phyloP scores from a whole-genome alignment of 2,113 vertebrate species.

The Phyllostomus discolor region DNA sequence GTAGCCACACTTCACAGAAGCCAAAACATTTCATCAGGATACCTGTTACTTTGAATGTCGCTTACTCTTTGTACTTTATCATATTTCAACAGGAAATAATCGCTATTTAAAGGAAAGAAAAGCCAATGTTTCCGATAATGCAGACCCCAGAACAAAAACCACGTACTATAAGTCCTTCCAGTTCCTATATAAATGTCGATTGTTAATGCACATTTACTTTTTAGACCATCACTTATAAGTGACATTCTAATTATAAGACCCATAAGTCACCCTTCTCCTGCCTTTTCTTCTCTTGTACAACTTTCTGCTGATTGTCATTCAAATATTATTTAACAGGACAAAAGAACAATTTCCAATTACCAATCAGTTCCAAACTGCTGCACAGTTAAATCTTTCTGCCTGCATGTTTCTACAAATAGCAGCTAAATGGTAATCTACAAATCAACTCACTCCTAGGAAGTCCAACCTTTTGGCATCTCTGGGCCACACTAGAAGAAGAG shows the following conservation, averaged over 20 bases:
- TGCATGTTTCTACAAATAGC: slow-evolving; percentile 19
- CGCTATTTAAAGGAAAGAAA: slow-evolving; percentile 12
- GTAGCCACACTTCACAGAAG: not conserved
- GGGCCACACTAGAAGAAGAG: no score
- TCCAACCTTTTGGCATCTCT: no score
- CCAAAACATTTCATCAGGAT: not conserved
- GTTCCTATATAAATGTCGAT: not conserved
- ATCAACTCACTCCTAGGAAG: not conserved
- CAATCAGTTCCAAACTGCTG: slow-evolving; percentile 37
- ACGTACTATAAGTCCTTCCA: not conserved
- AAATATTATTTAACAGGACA: slow-evolving; percentile 54
- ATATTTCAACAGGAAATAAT: slow-evolving; percentile 2
- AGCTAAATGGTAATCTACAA: slow-evolving; percentile 21
- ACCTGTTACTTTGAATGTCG: not conserved
- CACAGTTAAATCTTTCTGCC: not conserved
- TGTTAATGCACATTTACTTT: slow-evolving; percentile 5
- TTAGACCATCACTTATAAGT: slow-evolving; percentile 39
- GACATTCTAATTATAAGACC: slow-evolving; percentile 53
- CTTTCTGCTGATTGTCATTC: slow-evolving; percentile 44
- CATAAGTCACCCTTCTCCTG: slow-evolving; percentile 34
- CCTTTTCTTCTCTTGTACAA: slow-evolving; percentile 24
- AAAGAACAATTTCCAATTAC: slow-evolving; percentile 49
- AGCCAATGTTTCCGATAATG: slow-evolving; percentile 4
- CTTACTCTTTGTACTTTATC: not conserved
- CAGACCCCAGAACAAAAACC: slow-evolving; percentile 17